Conservation (phyloP, 2,888 invertebrate genomes). For the Blastobasis adustella region DNA sequence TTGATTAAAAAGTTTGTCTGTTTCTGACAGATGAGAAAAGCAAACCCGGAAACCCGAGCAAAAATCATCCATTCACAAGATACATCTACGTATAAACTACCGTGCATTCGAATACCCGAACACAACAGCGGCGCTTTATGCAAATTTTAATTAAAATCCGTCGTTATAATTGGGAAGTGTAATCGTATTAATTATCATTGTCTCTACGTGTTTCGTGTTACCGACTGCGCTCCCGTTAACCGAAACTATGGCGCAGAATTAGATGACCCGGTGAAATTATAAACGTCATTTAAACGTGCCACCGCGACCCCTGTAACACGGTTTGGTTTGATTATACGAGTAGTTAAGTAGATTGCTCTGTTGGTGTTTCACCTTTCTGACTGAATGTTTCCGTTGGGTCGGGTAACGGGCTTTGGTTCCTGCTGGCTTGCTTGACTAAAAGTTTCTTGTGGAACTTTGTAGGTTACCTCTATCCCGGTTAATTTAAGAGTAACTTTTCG, state of each 20-base stretch:
- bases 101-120: background rate
- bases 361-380: too few relatives aligned
- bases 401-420: too few relatives aligned
- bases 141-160: background rate
- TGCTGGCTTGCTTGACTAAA: too few relatives aligned
- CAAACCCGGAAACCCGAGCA: conserved; percentile 5
- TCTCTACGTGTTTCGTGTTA: too few relatives aligned
- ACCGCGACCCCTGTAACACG: too few relatives aligned
- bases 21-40: conserved; percentile 1
- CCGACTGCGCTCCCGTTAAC: background rate
- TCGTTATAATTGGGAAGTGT: background rate
- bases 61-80: conserved; percentile 6
- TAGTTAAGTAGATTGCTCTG: too few relatives aligned
- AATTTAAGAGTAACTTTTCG: too few relatives aligned
- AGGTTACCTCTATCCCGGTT: too few relatives aligned
- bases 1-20: background rate
- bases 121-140: background rate
- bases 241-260: conserved; percentile 12
- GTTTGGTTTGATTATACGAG: too few relatives aligned
- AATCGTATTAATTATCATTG: background rate
- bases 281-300: conserved; percentile 13
- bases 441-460: too few relatives aligned
- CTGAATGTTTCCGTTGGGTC: too few relatives aligned
- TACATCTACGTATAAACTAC: conserved; percentile 6
- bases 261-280: conserved; percentile 10